Evolutionary conservation across 2,113 vertebrate species (phyloP).

Genomic region (Rhinopithecus roxellana): DNA sequence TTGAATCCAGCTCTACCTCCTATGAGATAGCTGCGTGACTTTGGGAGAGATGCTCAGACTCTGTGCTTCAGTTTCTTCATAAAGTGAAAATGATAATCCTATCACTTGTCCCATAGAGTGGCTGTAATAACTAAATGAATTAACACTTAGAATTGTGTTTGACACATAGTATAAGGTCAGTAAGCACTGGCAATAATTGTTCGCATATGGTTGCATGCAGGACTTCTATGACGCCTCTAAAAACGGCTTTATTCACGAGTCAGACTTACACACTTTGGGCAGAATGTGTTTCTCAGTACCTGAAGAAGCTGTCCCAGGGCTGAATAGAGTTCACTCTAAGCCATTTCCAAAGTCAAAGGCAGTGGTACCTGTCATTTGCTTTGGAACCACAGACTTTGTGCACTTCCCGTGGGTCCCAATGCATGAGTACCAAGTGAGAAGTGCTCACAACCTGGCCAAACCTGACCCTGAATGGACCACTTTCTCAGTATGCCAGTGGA

Average conservation of each 20-base stretch:
- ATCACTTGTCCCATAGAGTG: not conserved
- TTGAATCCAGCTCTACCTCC: not conserved
- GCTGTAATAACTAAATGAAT: not conserved
- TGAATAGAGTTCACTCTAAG: not conserved
- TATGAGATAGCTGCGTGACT: not conserved
- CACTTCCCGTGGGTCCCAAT: not conserved
- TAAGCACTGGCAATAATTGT: not conserved
- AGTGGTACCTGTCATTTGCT: not conserved
- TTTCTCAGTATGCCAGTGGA: not conserved
- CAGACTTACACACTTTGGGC: not conserved
- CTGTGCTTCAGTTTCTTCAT: not conserved
- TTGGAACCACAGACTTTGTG: not conserved
- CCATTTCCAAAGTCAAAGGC: not conserved
- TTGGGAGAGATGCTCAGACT: not conserved
- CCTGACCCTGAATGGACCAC: not conserved
- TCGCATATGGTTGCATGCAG: not conserved
- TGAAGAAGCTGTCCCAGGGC: not conserved
- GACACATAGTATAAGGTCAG: not conserved
- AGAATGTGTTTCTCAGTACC: not conserved
- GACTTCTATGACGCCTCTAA: not conserved
- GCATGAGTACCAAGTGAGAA: not conserved
- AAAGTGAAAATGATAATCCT: not conserved
- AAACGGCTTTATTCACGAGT: not conserved
- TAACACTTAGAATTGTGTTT: not conserved
- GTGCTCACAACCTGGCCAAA: not conserved